Evolutionary conservation across 2,797 vertebrate genomes (phyloP), one percentile per base, ranked within the genome.

Genomic region (Gobionotothen gibberifrons): DNA sequence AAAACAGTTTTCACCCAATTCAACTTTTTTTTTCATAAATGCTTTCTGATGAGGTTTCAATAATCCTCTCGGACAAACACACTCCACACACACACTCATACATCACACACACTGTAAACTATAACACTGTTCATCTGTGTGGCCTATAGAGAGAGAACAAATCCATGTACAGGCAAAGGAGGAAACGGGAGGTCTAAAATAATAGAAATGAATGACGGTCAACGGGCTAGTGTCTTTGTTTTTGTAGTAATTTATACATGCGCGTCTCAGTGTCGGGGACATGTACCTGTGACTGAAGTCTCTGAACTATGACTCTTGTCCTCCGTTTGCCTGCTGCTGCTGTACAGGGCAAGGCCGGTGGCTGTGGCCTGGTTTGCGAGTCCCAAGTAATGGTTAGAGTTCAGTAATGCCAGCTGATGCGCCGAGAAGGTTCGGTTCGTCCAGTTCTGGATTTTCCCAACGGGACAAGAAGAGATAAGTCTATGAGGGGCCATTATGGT

Each of bases 361-460:
- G 94, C 90, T 3, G 94, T 90, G 69, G 95, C 93, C 89, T 96
- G 92, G 90, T 95, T 95, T 43, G 95, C 95, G 82, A 98, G 96
- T 94, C 97, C 97, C 90, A 98, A 94, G 83, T 97, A 97, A 85
- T 97, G 97, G 78, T 96, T 97, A 5, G 97, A 95, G 94, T 96
- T 96, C 88, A 99, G 95, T 92, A 99, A 94, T 82, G 97, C 96
- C 85, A 99, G 94, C 85, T 97, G 97, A 82, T 96, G 96, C 85
- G 95, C 95, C 17, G 97, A 95, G 93, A 98, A 98, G 17, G 96
- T 95, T 85, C 97, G 93, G 93, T 96, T 96, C 88, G 97, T 94
- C 97, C 97, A 98, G 91, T 93, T 95, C 80, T 97, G 96, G 89
- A 98, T 96, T 93, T 98, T 98, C 86, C 97, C 96, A 88, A 97